These are phyloP conservation scores for Chelonus insularis DNA, from an alignment of 1,140 invertebrate genomes.

Conservation along the genomic window DNA sequence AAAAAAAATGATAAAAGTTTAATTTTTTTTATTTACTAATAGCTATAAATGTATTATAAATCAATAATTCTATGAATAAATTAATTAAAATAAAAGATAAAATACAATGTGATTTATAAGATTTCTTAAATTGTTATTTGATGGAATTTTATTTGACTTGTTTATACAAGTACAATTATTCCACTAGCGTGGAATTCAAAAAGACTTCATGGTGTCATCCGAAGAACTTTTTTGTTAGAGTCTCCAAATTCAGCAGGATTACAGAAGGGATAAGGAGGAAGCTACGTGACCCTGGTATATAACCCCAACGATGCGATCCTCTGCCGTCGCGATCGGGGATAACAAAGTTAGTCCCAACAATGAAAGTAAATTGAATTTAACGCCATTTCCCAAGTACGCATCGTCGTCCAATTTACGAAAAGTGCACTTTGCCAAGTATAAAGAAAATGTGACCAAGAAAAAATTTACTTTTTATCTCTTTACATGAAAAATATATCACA, in stretches of 20 bases:
- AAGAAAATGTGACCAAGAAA: background rate
- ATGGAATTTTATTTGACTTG: background rate
- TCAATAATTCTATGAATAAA: too few relatives aligned
- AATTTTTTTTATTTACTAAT: too few relatives aligned
- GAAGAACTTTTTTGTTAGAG: background rate
- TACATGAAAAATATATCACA: background rate
- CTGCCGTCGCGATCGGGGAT: constrained; percentile 44
- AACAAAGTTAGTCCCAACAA: constrained; percentile 54
- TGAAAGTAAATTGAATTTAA: constrained; percentile 58
- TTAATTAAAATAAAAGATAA: too few relatives aligned
- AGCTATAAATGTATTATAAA: too few relatives aligned
- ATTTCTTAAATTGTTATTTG: too few relatives aligned
- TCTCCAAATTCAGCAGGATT: constrained; percentile 11
- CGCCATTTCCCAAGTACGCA: constrained; percentile 45
- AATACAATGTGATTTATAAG: too few relatives aligned
- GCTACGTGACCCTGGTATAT: constrained; percentile 50
- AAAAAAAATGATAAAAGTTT: too few relatives aligned
- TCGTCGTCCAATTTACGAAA: constrained; percentile 26
- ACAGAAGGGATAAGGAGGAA: constrained; percentile 37
- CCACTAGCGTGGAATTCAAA: constrained; percentile 14
- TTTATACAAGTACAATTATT: background rate
- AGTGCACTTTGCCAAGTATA: constrained; percentile 33
- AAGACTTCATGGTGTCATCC: constrained; percentile 8
- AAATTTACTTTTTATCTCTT: constrained; percentile 2
- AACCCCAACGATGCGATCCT: constrained; percentile 41